A percentile compares a stretch with the other conserved stretches of the same genome.
Conservation (phyloP, 2,113 vertebrate genomes). For the Coregonus clupeaformis region DNA sequence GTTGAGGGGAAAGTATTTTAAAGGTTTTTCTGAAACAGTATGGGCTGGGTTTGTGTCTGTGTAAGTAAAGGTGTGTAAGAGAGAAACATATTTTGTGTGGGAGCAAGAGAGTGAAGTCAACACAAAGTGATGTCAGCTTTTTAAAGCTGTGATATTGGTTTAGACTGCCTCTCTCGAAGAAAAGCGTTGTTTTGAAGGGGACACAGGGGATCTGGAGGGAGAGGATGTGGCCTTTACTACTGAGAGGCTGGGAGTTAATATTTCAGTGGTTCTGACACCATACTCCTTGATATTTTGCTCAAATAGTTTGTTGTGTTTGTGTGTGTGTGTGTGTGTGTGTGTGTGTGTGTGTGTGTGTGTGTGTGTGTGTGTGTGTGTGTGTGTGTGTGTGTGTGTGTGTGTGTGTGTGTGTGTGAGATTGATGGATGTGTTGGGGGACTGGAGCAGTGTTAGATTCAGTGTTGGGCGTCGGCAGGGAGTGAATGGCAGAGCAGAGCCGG, state of each 20-base stretch:
- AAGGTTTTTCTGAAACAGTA: too few species aligned
- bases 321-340: background rate
- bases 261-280: conserved; percentile 6
- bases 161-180: background rate
- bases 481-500: conserved; percentile 17
- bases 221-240: background rate
- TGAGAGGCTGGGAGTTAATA: background rate
- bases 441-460: conserved; percentile 41
- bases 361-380: background rate
- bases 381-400: background rate
- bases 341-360: too few species aligned
- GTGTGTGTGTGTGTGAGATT: conserved; percentile 5
- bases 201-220: background rate
- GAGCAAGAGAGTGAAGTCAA: too few species aligned
- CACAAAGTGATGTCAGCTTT: too few species aligned
- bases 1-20: conserved; percentile 11
- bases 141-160: too few species aligned
- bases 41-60: background rate
- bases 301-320: conserved; percentile 1
- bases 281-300: background rate
- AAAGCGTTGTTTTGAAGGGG: background rate
- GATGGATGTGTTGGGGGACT: conserved; percentile 32
- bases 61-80: background rate
- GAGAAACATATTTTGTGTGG: too few species aligned
- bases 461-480: conserved; percentile 26